A percentile compares a stretch with the other conserved stretches of the same genome.
Evolutionary conservation across 1,140 invertebrate genomes (phyloP).

Genomic region (silkworm (Bombyx mori)): ASM3026992v2 NC_085128.1:2366001-2366500

Average conservation of each 20-base stretch:
- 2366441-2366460: no score
- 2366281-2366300: constrained; percentile 86
- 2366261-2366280: constrained; percentile 89
- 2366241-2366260: constrained; percentile 78
- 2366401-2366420: constrained; percentile 34
- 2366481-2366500: constrained; percentile 6
- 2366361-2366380: constrained; percentile 49
- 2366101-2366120: neutral
- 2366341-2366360: constrained; percentile 84
- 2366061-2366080: neutral
- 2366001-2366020: constrained; percentile 53
- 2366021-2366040: constrained; percentile 61
- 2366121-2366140: neutral
- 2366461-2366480: no score
- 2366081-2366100: neutral
- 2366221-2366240: constrained; percentile 73
- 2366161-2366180: constrained; percentile 90
- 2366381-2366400: constrained; percentile 35
- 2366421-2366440: constrained; percentile 52
- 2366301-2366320: constrained; percentile 93
- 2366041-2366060: constrained; percentile 36
- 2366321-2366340: constrained; percentile 94
- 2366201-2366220: constrained; percentile 79
- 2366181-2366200: constrained; percentile 74
- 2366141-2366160: constrained; percentile 50